Conservation (phyloP, 1,140 invertebrate species). For the Achatina immaculata region DNA sequence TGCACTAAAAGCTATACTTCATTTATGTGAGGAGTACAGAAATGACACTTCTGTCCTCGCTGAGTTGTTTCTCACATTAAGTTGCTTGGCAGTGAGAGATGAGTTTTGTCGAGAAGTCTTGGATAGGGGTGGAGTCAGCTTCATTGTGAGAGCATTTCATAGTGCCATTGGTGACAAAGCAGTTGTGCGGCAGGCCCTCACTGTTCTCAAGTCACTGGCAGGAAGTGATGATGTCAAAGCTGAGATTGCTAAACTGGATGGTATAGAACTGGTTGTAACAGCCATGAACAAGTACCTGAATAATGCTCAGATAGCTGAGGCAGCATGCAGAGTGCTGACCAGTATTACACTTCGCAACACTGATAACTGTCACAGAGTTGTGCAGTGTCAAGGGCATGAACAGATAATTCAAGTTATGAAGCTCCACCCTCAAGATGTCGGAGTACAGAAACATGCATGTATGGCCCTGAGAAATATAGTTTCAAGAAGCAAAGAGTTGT, state of each 20-base stretch:
- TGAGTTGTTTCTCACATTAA: slow-evolving; percentile 83
- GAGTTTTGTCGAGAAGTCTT: slow-evolving; percentile 87
- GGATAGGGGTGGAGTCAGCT: slow-evolving; percentile 79
- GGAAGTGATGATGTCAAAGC: slow-evolving; percentile 88
- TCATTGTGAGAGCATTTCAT: slow-evolving; percentile 80
- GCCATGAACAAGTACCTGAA: slow-evolving; percentile 79
- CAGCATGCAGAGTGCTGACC: slow-evolving; percentile 78
- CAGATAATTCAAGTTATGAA: slow-evolving; percentile 83
- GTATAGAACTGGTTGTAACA: slow-evolving; percentile 79
- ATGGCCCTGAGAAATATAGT: slow-evolving; percentile 91
- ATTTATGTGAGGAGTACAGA: slow-evolving; percentile 75
- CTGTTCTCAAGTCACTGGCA: slow-evolving; percentile 79
- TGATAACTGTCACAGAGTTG: slow-evolving; percentile 79
- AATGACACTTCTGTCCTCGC: slow-evolving; percentile 71
- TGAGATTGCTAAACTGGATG: slow-evolving; percentile 81
- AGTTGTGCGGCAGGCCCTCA: slow-evolving; percentile 65
- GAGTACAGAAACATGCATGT: slow-evolving; percentile 82
- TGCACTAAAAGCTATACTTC: slow-evolving; percentile 77
- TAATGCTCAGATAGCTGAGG: slow-evolving; percentile 59
- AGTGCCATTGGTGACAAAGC: slow-evolving; percentile 71
- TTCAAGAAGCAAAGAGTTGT: slow-evolving; percentile 80
- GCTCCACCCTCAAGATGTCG: slow-evolving; percentile 77
- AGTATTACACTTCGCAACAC: slow-evolving; percentile 81
- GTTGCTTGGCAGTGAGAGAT: slow-evolving; percentile 83
- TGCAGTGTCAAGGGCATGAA: slow-evolving; percentile 79